Conservation (phyloP, 2,888 invertebrate species). For the Nephrotoma guestfalica region DNA sequence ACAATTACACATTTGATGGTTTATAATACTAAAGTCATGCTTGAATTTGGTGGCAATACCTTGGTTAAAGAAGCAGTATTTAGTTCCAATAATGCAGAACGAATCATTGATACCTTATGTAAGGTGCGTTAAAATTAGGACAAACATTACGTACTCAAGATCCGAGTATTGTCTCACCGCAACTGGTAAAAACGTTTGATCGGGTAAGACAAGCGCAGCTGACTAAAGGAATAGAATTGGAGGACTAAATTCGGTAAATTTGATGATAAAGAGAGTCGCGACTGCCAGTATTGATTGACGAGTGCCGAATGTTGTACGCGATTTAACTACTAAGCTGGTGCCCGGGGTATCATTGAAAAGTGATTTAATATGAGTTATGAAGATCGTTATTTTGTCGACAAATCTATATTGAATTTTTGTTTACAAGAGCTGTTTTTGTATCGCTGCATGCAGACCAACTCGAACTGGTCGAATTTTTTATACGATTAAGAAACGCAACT, state of each 20-base stretch:
- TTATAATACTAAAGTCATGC: conserved; percentile 64
- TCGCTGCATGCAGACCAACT: conserved; percentile 97
- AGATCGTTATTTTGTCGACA: conserved; percentile 53
- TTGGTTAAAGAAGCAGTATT: conserved; percentile 46
- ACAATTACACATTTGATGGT: too few relatives aligned
- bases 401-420: conserved; percentile 65
- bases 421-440: conserved; percentile 79
- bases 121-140: conserved; percentile 93
- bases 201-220: conserved; percentile 92
- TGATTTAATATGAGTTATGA: conserved; percentile 45
- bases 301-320: conserved; percentile 76
- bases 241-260: conserved; percentile 53
- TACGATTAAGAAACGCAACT: conserved; percentile 73
- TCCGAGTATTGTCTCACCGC: conserved; percentile 75
- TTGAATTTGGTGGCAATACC: conserved; percentile 48
- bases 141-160: conserved; percentile 97
- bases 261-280: conserved; percentile 90
- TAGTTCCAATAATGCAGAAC: conserved; percentile 63
- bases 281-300: conserved; percentile 89
- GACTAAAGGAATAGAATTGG: conserved; percentile 93
- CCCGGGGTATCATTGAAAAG: conserved; percentile 88
- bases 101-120: conserved; percentile 93
- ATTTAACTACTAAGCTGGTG: conserved; percentile 41
- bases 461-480: conserved; percentile 99
- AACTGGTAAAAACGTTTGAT: conserved; percentile 85